Conservation (phyloP, 30 jellyfish, hydroid and myxozoan genomes). For the Cassiopea andromeda region DNA sequence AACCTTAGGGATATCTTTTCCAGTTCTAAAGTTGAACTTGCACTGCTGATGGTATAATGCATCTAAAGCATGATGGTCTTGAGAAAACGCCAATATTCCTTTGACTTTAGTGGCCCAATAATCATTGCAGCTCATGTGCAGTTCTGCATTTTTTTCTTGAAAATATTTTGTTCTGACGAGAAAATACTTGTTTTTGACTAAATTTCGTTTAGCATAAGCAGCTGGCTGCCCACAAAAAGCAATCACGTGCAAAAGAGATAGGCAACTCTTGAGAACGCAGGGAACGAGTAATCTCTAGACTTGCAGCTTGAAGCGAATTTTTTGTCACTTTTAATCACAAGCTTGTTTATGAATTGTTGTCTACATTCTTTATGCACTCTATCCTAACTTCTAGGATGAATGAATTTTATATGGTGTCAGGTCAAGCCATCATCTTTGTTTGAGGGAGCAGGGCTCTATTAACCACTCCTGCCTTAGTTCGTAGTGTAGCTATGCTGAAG, state of each 20-base stretch:
- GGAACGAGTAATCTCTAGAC: conserved; percentile 45
- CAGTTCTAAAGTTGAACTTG: conserved; percentile 70
- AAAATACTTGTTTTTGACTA: conserved; percentile 21
- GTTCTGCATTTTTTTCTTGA: conserved; percentile 23
- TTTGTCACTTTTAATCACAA: too few relatives aligned
- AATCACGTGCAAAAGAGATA: too few relatives aligned
- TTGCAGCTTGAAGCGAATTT: background rate
- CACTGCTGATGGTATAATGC: conserved; percentile 64
- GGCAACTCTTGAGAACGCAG: conserved; percentile 26
- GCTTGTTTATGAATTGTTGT: too few relatives aligned
- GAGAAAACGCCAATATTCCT: conserved; percentile 41
- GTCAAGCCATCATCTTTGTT: too few relatives aligned
- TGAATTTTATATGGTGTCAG: background rate
- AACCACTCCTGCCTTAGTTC: too few relatives aligned
- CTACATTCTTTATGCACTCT: conserved; percentile 12
- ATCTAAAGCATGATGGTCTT: conserved; percentile 48
- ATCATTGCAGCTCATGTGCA: conserved; percentile 56
- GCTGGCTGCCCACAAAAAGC: too few relatives aligned
- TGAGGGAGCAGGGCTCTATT: too few relatives aligned
- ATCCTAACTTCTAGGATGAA: conserved; percentile 10
- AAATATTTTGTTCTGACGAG: conserved; percentile 54
- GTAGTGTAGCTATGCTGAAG: too few relatives aligned
- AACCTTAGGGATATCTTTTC: conserved; percentile 54
- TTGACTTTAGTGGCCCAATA: conserved; percentile 63
- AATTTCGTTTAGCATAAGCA: too few relatives aligned